phyloP scores from a whole-genome alignment of 2,888 invertebrate genomes.

The Argyresthia albistria region DNA sequence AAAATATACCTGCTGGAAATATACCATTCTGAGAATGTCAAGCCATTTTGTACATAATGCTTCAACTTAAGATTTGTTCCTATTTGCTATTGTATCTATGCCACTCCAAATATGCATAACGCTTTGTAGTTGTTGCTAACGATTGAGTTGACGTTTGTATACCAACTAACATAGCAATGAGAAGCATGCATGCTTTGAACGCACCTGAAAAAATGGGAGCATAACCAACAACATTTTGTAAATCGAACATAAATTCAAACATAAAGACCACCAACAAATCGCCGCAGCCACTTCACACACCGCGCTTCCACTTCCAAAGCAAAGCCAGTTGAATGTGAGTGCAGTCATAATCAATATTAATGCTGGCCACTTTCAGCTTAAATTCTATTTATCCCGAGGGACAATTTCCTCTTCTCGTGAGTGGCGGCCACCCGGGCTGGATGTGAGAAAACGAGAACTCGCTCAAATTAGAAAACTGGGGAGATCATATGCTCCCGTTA shows the following conservation, averaged over 20 bases:
- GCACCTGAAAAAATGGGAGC: no score
- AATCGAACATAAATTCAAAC: background rate
- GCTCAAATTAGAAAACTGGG: constrained; percentile 50
- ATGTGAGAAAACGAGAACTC: constrained; percentile 61
- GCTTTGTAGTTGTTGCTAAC: no score
- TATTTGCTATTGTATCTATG: no score
- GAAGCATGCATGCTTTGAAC: no score
- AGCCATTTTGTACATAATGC: no score
- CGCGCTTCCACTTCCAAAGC: background rate
- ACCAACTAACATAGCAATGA: no score
- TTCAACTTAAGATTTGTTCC: no score
- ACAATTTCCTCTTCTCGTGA: constrained; percentile 66
- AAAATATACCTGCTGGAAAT: no score
- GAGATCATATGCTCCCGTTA: no score
- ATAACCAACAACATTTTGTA: background rate
- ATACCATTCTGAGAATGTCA: no score
- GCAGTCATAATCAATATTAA: constrained; percentile 55
- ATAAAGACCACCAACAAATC: background rate
- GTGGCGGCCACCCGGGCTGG: constrained; percentile 60
- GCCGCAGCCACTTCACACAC: background rate
- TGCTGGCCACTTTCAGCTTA: constrained; percentile 46
- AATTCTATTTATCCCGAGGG: constrained; percentile 61
- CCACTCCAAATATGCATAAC: no score
- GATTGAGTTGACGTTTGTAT: no score
- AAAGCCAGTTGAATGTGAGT: constrained; percentile 8